Percentiles rank a stretch among this genome's conserved stretches.
Conservation (phyloP, 92 coral and sea anemone genomes). For the Galaxea fascicularis region DNA sequence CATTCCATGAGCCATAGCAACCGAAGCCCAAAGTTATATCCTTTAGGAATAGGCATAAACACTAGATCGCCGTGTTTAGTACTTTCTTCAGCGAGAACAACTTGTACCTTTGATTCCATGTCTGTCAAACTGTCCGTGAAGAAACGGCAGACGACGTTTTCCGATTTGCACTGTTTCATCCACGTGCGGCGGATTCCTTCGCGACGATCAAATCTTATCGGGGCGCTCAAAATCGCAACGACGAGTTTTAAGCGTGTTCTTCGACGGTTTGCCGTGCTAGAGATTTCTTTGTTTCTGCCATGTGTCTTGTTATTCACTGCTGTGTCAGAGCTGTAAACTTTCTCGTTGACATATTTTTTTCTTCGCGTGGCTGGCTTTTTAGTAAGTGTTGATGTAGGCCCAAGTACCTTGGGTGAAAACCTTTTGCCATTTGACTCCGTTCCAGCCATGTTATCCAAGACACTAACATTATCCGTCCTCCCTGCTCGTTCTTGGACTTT, state of each 20-base stretch:
- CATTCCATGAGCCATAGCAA: constrained; percentile 89
- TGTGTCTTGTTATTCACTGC: not conserved
- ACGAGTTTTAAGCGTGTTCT: constrained; percentile 63
- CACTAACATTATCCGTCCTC: not conserved
- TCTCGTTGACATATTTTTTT: not conserved
- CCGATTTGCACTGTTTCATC: constrained; percentile 78
- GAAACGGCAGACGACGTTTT: constrained; percentile 84
- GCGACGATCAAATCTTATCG: constrained; percentile 87
- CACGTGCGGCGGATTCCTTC: constrained; percentile 89
- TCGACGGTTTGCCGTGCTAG: not conserved
- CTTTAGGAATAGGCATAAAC: constrained; percentile 81
- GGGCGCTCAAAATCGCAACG: constrained; percentile 90
- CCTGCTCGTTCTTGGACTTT: not conserved
- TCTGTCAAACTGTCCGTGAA: constrained; percentile 83
- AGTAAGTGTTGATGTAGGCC: not conserved
- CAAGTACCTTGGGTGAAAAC: not conserved
- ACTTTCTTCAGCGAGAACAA: constrained; percentile 70
- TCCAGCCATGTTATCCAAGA: not conserved
- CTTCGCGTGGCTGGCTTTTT: not conserved
- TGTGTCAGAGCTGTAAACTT: not conserved
- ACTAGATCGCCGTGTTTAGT: constrained; percentile 70
- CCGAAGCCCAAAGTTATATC: constrained; percentile 88
- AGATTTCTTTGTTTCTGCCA: not conserved
- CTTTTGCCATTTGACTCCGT: not conserved
- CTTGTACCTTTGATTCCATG: constrained; percentile 67